A percentile compares a stretch with the other conserved stretches of the same genome.
Conservation (phyloP, 2,797 vertebrate genomes). For the Nothura maculosa region DNA sequence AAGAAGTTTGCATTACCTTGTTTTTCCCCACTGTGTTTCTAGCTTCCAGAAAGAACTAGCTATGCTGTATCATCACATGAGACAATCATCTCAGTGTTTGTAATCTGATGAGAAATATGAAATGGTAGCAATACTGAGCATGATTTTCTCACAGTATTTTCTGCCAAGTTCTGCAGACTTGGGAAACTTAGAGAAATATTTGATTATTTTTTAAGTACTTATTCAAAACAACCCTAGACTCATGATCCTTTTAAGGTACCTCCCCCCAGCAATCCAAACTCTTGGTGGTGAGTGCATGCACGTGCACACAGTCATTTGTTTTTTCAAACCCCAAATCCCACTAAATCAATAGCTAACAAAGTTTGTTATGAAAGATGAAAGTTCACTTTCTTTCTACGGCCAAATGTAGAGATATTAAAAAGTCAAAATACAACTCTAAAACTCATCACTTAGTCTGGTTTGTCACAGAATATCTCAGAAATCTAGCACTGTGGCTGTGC, state of each 20-base stretch:
- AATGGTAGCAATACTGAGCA: neutral
- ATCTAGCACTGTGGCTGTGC: neutral
- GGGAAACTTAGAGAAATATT: neutral
- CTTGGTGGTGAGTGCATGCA: neutral
- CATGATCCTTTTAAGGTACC: neutral
- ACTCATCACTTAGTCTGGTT: neutral
- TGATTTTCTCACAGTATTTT: constrained; percentile 1
- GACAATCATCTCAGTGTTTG: neutral
- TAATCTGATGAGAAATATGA: neutral
- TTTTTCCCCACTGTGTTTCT: neutral
- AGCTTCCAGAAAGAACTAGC: neutral
- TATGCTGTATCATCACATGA: neutral
- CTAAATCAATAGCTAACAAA: neutral
- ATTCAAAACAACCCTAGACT: neutral
- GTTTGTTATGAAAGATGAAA: neutral
- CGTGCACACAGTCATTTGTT: neutral
- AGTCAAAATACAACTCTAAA: neutral
- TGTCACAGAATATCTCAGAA: neutral
- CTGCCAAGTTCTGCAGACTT: neutral
- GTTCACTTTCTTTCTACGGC: neutral
- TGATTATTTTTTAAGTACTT: neutral
- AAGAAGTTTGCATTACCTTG: neutral
- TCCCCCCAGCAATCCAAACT: neutral
- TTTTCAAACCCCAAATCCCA: neutral
- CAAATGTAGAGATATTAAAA: no score